Conservation (phyloP, 2,888 invertebrate genomes). For the Smittia sp. region DNA sequence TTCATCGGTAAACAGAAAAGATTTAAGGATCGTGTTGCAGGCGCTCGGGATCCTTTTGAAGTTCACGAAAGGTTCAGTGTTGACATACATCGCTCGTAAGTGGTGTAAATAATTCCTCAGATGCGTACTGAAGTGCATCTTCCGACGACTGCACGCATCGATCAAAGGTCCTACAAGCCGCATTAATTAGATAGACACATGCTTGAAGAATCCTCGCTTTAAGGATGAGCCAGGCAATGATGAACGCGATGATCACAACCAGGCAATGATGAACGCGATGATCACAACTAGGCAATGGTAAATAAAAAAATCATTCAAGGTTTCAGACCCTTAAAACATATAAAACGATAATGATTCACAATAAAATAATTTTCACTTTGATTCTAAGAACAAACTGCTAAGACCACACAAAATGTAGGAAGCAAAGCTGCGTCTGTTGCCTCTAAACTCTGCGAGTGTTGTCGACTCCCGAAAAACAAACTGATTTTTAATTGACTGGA, state of each 20-base stretch:
- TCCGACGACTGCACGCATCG: constrained; percentile 32
- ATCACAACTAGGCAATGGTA: no score
- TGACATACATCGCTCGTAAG: constrained; percentile 28
- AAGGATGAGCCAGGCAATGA: no score
- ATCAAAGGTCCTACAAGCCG: constrained; percentile 4
- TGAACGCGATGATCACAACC: no score
- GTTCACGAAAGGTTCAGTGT: constrained; percentile 13
- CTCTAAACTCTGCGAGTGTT: background rate
- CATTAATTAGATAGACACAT: background rate
- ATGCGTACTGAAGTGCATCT: constrained; percentile 31
- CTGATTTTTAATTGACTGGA: constrained; percentile 15
- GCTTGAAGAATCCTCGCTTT: background rate
- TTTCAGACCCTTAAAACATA: no score
- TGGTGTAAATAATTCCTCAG: constrained; percentile 39
- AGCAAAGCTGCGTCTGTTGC: background rate
- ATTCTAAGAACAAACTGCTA: no score
- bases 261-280: no score
- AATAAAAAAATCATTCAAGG: no score
- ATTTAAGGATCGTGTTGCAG: constrained; percentile 6
- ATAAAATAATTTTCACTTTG: no score
- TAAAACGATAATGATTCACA: no score
- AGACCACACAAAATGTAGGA: no score
- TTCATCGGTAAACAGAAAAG: background rate
- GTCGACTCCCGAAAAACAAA: background rate
- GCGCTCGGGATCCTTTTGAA: background rate